Percentiles rank a stretch among this genome's conserved stretches.
Conservation (phyloP, 2,888 invertebrate genomes). For the Nezara viridula region DNA sequence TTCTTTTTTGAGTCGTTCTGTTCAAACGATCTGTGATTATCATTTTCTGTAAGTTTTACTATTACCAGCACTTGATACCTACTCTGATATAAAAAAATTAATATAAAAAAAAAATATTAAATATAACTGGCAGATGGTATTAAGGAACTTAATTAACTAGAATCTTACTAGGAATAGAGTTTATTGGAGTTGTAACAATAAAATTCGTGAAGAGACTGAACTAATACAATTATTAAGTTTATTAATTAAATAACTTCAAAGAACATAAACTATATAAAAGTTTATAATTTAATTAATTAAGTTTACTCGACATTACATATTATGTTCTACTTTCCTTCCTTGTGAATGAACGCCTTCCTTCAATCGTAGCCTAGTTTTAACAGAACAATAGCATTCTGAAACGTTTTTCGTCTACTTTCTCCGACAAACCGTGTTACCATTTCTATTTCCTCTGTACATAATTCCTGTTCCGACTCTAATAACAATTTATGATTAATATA, state of each 20-base stretch:
- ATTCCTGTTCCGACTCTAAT: neutral
- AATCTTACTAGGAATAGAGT: too few relatives aligned
- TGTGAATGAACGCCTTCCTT: neutral
- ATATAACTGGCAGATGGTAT: too few relatives aligned
- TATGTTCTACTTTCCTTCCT: neutral
- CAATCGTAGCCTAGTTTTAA: neutral
- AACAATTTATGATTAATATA: neutral
- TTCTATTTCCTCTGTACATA: neutral
- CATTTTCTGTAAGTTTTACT: too few relatives aligned
- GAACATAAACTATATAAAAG: neutral
- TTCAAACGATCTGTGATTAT: too few relatives aligned
- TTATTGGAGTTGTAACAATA: too few relatives aligned
- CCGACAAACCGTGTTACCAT: neutral
- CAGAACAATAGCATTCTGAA: neutral
- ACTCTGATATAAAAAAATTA: too few relatives aligned
- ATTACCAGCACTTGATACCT: too few relatives aligned
- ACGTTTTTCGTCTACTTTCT: neutral
- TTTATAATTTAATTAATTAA: neutral
- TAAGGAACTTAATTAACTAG: too few relatives aligned
- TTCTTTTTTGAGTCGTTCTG: too few relatives aligned
- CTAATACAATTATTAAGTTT: too few relatives aligned
- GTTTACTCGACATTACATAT: neutral
- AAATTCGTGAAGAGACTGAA: too few relatives aligned
- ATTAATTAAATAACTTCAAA: neutral
- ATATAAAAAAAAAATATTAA: too few relatives aligned